Conservation (phyloP, 2,888 invertebrate species). For the Tinea semifulvella region DNA sequence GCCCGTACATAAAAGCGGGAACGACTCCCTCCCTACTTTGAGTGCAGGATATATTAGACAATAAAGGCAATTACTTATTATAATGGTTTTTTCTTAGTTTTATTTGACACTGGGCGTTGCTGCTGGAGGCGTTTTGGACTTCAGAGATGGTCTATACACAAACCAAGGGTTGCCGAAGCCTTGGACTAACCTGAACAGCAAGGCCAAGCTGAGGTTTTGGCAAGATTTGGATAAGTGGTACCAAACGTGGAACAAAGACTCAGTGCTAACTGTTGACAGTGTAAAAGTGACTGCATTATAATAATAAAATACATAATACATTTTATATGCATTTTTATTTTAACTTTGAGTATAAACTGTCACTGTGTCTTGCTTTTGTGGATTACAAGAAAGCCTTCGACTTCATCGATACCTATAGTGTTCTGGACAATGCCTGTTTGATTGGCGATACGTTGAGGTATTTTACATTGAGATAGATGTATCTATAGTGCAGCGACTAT, state of each 20-base stretch:
- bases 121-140: slow-evolving; percentile 74
- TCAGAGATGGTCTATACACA: slow-evolving; percentile 63
- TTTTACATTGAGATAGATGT: too few relatives aligned
- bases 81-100: slow-evolving; percentile 57
- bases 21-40: not conserved
- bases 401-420: too few relatives aligned
- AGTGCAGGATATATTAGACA: not conserved
- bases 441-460: too few relatives aligned
- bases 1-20: not conserved
- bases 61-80: not conserved
- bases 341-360: too few relatives aligned
- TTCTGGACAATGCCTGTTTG: too few relatives aligned
- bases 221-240: slow-evolving; percentile 63
- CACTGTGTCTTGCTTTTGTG: too few relatives aligned
- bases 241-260: slow-evolving; percentile 62
- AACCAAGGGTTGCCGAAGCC: slow-evolving; percentile 60
- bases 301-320: too few relatives aligned
- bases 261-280: slow-evolving; percentile 66
- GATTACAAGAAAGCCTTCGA: too few relatives aligned
- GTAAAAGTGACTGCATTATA: slow-evolving; percentile 66
- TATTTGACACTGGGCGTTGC: slow-evolving; percentile 73
- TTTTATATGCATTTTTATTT: too few relatives aligned
- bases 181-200: slow-evolving; percentile 69
- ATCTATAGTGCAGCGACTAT: too few relatives aligned
- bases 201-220: slow-evolving; percentile 71